Conservation (phyloP, 2,888 invertebrate species). For the Himalopsyche anomala region DNA sequence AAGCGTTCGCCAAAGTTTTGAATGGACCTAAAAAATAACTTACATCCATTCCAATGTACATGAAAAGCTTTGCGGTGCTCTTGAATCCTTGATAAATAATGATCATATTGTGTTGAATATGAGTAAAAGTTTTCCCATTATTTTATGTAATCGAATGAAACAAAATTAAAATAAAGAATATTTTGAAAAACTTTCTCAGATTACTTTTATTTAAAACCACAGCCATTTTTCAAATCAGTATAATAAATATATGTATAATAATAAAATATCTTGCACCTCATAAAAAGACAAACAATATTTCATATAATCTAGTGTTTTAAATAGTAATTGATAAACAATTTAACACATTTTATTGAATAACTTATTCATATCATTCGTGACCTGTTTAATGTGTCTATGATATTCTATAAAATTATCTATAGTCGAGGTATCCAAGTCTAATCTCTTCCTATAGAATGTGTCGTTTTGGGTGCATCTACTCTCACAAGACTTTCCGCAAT, state of each 20-base stretch:
- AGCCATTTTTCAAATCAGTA: background rate
- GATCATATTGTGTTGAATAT: background rate
- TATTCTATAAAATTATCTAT: background rate
- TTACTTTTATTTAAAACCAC: constrained; percentile 5
- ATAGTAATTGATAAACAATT: too few species aligned
- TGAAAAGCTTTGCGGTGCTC: background rate
- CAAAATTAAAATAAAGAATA: constrained; percentile 39
- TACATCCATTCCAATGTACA: background rate
- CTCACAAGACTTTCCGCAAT: constrained; percentile 85
- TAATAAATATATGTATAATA: background rate
- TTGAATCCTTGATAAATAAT: background rate
- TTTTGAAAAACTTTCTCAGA: background rate
- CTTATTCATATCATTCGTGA: too few species aligned
- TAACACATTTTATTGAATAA: too few species aligned
- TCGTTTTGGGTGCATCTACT: constrained; percentile 83
- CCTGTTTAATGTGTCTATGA: too few species aligned
- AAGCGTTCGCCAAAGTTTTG: background rate
- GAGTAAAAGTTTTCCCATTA: background rate
- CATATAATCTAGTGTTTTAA: background rate
- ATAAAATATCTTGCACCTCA: background rate
- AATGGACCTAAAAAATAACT: background rate
- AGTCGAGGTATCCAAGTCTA: constrained; percentile 71
- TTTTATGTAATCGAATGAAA: constrained; percentile 14
- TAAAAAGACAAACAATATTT: background rate
- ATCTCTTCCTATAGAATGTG: constrained; percentile 86